Evolutionary conservation across 2,797 vertebrate genomes (phyloP).

Genomic region (Lates japonicus): DNA sequence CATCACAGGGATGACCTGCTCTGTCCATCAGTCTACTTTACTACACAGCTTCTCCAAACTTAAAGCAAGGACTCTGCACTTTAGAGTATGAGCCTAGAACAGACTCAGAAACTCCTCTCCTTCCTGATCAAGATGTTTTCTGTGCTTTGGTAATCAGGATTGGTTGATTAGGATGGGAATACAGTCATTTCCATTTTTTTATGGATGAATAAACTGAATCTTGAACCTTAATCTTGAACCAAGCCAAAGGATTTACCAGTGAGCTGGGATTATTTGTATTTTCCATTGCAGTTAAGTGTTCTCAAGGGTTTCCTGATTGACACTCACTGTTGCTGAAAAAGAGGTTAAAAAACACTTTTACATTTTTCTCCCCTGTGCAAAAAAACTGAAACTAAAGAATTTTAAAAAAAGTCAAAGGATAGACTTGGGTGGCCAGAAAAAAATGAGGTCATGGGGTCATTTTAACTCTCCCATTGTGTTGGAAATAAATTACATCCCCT

Average conservation of each 20-base stretch:
- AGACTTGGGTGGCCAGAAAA: not conserved
- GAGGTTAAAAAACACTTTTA: too few relatives aligned
- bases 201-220: not conserved
- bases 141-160: not conserved
- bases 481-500: not conserved
- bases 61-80: not conserved
- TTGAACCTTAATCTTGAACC: constrained; percentile 25
- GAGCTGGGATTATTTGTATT: not conserved
- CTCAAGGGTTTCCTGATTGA: not conserved
- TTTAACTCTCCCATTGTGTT: not conserved
- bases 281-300: too few relatives aligned
- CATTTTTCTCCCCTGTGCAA: not conserved
- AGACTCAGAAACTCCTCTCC: not conserved
- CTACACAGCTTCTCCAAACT: constrained; percentile 42
- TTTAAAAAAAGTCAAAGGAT: not conserved
- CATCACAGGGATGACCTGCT: constrained; percentile 32
- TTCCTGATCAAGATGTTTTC: not conserved
- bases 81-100: not conserved
- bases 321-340: not conserved
- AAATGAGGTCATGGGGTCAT: not conserved
- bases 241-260: not conserved
- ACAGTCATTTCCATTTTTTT: not conserved
- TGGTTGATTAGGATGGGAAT: not conserved
- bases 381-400: not conserved
- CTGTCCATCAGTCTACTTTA: constrained; percentile 28